These are phyloP conservation scores for Drosophila melanica DNA, from an alignment of 1,140 invertebrate species.

Conservation along the genomic window DNA sequence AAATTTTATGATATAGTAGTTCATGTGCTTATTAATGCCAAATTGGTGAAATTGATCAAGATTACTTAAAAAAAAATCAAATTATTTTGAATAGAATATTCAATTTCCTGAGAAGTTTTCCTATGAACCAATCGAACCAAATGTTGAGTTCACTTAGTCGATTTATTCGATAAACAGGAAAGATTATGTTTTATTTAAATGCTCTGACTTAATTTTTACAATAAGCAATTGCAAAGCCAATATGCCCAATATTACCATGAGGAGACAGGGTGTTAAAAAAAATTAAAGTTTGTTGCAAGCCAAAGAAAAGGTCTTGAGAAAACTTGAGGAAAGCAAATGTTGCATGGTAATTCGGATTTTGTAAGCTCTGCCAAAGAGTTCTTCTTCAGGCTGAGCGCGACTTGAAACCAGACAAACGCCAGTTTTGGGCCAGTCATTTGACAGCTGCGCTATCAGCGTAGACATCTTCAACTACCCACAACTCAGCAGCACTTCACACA, in stretches of 20 bases:
- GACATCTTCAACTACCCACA: slow-evolving; percentile 50
- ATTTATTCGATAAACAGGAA: too few species aligned
- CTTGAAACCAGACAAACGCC: not conserved
- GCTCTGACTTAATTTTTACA: too few species aligned
- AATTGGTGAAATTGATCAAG: too few species aligned
- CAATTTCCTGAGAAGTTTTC: too few species aligned
- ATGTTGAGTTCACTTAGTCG: not conserved
- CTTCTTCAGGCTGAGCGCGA: not conserved
- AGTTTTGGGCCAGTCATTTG: slow-evolving; percentile 33
- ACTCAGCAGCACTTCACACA: slow-evolving; percentile 6
- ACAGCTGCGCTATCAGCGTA: slow-evolving; percentile 43
- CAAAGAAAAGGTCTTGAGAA: not conserved
- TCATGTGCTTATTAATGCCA: too few species aligned
- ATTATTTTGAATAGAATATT: too few species aligned
- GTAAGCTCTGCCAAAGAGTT: not conserved
- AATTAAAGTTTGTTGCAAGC: not conserved
- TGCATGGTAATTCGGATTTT: not conserved
- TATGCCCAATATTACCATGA: too few species aligned
- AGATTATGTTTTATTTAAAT: too few species aligned
- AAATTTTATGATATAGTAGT: too few species aligned
- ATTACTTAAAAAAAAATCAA: too few species aligned
- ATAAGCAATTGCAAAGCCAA: not conserved
- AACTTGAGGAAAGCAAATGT: not conserved
- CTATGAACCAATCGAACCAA: too few species aligned
- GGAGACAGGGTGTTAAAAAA: too few species aligned